Conservation (phyloP, 2,797 vertebrate genomes). For the Taeniopygia guttata region DNA sequence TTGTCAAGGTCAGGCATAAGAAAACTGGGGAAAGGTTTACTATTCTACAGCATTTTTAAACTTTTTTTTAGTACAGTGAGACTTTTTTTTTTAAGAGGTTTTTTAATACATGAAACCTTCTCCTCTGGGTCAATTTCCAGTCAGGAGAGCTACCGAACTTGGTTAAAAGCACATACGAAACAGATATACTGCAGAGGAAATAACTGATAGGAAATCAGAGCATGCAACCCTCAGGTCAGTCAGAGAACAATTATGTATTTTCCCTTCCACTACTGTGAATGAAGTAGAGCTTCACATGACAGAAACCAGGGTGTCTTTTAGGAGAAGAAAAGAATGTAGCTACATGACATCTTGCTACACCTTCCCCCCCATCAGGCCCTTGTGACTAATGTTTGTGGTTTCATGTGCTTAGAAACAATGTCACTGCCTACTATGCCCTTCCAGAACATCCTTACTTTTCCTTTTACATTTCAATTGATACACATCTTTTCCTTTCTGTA, state of each 20-base stretch:
- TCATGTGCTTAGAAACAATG: not conserved
- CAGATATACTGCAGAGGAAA: not conserved
- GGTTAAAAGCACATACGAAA: not conserved
- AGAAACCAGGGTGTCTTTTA: not conserved
- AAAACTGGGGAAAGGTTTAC: not conserved
- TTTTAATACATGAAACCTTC: not conserved
- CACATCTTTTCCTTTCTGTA: not conserved
- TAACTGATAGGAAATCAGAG: not conserved
- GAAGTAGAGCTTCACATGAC: not conserved
- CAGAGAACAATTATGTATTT: not conserved
- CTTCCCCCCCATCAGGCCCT: not conserved
- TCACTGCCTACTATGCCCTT: not conserved
- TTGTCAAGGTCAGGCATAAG: constrained; percentile 42
- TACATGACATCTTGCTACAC: not conserved
- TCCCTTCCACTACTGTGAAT: not conserved
- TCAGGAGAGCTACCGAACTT: not conserved
- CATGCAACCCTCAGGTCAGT: not conserved
- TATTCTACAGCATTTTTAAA: not conserved
- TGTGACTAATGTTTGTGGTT: not conserved
- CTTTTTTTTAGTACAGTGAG: not conserved
- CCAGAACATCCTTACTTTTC: not conserved
- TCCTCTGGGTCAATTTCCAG: not conserved
- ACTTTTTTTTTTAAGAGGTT: not conserved
- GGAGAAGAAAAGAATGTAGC: not conserved
- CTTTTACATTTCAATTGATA: not conserved